Evolutionary conservation across 2,113 vertebrate genomes (phyloP), one percentile per base, ranked within the genome.

Genomic region (Pterocles gutturalis): DNA sequence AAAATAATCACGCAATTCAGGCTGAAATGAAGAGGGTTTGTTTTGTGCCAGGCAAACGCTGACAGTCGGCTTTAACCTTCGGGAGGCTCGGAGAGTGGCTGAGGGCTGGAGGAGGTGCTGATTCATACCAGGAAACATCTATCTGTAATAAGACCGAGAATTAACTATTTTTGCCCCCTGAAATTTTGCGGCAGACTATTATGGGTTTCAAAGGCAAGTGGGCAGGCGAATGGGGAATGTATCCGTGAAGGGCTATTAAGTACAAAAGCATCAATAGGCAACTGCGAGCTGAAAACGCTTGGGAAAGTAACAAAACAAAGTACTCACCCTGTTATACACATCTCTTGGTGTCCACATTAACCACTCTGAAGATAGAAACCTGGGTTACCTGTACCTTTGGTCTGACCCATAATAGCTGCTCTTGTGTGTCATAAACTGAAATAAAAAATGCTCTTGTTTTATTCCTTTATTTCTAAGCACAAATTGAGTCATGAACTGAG

Each of bases 21-120:
- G 48, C 53, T 58, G 79, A 38, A 90, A 57, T 92, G 62, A 80
- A 94, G 78, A 88, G 87, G 87, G 28, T 88, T 93, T 96, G 85
- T 83, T 86, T 80, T 62, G 86, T 7, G 4, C 34, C 66, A 80
- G 87, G 80, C 80, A 67, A 58, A 88, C 22, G 38, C 66, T 76
- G 89, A 67, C 43, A 46, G 54, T 21, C 83, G 71, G 90, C 67
- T 86, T 88, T 83, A 76, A 92, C 94, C 79, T 92, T 36, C 4
- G 1, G 6, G 66, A 89, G 53, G 57, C 66, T 80, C 19, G 36
- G 41, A 67, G 61, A 16, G 65, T 20, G 77, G 41, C 80, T 57
- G 65, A 36, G 55, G 81, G 51, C 51, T 90, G 85, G 43, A 31
- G 58, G 61, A 88, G 88, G 18, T 41, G 60, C 65, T 75, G 85